Evolutionary conservation across 2,797 vertebrate genomes (phyloP).

Genomic region (Lutjanus campechanus): DNA sequence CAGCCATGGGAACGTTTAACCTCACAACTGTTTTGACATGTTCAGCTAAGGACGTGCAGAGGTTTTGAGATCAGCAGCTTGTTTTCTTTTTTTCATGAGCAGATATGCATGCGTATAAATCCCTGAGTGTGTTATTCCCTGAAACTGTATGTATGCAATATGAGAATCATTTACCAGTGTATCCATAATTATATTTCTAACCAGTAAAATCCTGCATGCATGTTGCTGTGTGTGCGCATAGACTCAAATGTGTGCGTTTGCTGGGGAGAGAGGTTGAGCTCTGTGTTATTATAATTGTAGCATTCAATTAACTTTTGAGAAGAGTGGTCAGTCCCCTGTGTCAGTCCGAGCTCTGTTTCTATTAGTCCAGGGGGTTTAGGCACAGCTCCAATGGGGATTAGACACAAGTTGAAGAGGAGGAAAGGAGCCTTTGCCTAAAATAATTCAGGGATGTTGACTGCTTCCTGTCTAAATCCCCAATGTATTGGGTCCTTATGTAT

Average conservation of each 20-base stretch:
- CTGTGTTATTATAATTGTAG: constrained; percentile 34
- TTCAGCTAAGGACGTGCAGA: constrained; percentile 34
- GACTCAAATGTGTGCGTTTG: neutral
- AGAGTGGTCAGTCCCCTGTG: constrained; percentile 48
- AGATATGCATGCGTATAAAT: constrained; percentile 14
- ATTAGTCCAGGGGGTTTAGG: constrained; percentile 52
- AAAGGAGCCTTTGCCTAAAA: constrained; percentile 44
- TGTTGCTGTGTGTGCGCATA: neutral
- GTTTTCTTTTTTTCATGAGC: neutral
- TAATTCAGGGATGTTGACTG: constrained; percentile 32
- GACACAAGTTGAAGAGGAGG: constrained; percentile 38
- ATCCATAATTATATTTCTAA: constrained; percentile 24
- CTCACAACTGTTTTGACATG: constrained; percentile 48
- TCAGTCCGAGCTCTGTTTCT: constrained; percentile 51
- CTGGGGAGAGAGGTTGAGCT: constrained; percentile 18
- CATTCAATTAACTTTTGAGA: constrained; percentile 65
- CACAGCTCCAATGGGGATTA: constrained; percentile 55
- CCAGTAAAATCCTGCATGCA: constrained; percentile 5
- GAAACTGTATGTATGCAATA: neutral
- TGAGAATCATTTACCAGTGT: neutral
- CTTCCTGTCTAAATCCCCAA: constrained; percentile 27
- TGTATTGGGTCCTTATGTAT: constrained; percentile 9
- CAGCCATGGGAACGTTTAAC: constrained; percentile 45
- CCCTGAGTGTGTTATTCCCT: constrained; percentile 7
- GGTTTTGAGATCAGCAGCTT: constrained; percentile 17